These are phyloP conservation scores for Chamaea fasciata DNA, from an alignment of 2,113 vertebrate genomes.

Conservation along the genomic window DNA sequence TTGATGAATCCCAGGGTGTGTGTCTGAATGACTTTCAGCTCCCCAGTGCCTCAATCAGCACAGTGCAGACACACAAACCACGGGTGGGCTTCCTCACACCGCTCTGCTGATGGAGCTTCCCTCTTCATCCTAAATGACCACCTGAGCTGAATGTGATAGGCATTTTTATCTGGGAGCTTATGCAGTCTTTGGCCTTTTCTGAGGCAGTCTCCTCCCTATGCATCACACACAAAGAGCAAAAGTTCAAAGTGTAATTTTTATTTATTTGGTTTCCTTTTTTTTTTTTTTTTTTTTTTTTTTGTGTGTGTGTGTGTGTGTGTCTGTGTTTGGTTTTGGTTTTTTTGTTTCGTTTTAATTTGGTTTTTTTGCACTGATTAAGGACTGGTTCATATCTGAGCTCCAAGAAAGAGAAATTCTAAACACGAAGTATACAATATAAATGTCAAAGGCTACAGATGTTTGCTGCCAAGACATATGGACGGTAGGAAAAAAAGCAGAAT, in stretches of 20 bases:
- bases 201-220: not conserved
- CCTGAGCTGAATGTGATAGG: slow-evolving; percentile 22
- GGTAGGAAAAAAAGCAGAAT: not conserved
- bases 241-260: slow-evolving; percentile 8
- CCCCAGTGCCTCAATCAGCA: slow-evolving; percentile 7
- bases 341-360: no score
- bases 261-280: not conserved
- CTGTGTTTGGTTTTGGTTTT: no score
- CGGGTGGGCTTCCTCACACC: slow-evolving; percentile 26
- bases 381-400: not conserved
- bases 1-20: slow-evolving; percentile 3
- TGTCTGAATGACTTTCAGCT: slow-evolving; percentile 10
- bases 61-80: not conserved
- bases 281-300: no score
- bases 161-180: slow-evolving; percentile 28
- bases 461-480: not conserved
- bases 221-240: not conserved
- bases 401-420: not conserved
- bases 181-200: slow-evolving; percentile 56
- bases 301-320: no score
- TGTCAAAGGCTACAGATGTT: not conserved
- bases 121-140: slow-evolving; percentile 60
- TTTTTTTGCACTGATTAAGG: not conserved
- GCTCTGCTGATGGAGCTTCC: not conserved
- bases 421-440: not conserved